Base-by-base conservation (phyloP, 2,797 vertebrate species). In the Arctocebus calabarensis region DNA sequence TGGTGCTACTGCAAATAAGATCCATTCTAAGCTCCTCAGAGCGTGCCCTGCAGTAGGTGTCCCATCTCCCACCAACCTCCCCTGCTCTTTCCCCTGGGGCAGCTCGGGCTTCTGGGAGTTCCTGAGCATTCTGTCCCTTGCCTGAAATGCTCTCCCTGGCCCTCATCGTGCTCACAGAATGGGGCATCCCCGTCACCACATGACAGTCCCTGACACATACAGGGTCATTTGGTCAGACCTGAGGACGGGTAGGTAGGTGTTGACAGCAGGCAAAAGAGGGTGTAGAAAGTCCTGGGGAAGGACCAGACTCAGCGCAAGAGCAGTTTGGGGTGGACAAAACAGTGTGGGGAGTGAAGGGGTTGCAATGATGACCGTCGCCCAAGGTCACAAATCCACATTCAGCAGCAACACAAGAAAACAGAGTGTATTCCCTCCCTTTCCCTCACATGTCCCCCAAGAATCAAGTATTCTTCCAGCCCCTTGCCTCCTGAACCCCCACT, bases 211-310 rank as follows among this genome's bases (percentile, higher is more conserved):
- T 77, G 4, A 37, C 32, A 34, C 40, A 3, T 0, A 40, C 0
- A 66, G 55, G 2, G 96, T 97, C 95, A 97, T 89, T 34, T 91
- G 83, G 37, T 62, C 66, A 93, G 71, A 91, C 90, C 94, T 77
- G 59, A 62, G 93, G 97, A 94, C 89, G 68, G 96, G 43, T 20
- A 71, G 90, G 68, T 40, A 71, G 90, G 68, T 40, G 87, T 82
- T 40, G 17, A 37, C 73, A 82, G n/a, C 22, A 29, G 29, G 27
- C 37, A 23, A 43, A 22, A 37, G 34, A 55, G 27, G 17, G 23
- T 43, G 27, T 52, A 37, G 20, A 27, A 40, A 59, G 27, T 37
- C 6, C 22, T 45, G 10, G 37, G 27, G 48, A 79, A 71, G 23
- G 9, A 23, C 71, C 55, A 48, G 64, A 66, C 17, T 1, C 12